Evolutionary conservation across 2,888 invertebrate genomes (phyloP).

Genomic region (Gasteruption jaculator): DNA sequence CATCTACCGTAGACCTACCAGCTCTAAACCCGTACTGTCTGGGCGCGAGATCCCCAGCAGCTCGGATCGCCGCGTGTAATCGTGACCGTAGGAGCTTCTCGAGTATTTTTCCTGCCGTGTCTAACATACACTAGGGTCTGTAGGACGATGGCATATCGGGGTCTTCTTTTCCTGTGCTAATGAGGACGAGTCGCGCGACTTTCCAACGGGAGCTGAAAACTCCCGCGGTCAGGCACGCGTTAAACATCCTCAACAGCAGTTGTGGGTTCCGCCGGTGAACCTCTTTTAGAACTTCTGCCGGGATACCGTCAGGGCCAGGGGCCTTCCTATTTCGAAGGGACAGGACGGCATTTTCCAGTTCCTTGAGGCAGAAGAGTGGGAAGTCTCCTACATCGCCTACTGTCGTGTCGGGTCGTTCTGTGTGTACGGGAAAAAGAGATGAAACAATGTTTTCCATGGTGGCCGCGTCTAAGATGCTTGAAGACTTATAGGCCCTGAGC

Average conservation of each 20-base stretch:
- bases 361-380: constrained; percentile 18
- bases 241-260: no score
- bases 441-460: constrained; percentile 14
- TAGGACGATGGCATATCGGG: constrained; percentile 18
- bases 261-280: no score
- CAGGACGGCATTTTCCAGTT: constrained; percentile 15
- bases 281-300: constrained; percentile 23
- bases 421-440: constrained; percentile 17
- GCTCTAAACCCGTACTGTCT: constrained; percentile 14
- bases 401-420: not conserved
- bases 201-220: constrained; percentile 23
- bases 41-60: constrained; percentile 9
- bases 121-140: constrained; percentile 32
- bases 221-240: constrained; percentile 12
- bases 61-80: constrained; percentile 21
- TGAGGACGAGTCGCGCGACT: constrained; percentile 20
- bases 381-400: not conserved
- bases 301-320: constrained; percentile 26
- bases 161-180: constrained; percentile 15
- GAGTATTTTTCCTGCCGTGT: constrained; percentile 21
- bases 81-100: constrained; percentile 30
- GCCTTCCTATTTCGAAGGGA: constrained; percentile 22
- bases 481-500: no score
- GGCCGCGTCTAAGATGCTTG: not conserved
- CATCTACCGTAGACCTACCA: constrained; percentile 22